These are phyloP conservation scores for Alcedo quadribrachys DNA, from an alignment of 2,797 vertebrate genomes.

Conservation along the genomic window DNA sequence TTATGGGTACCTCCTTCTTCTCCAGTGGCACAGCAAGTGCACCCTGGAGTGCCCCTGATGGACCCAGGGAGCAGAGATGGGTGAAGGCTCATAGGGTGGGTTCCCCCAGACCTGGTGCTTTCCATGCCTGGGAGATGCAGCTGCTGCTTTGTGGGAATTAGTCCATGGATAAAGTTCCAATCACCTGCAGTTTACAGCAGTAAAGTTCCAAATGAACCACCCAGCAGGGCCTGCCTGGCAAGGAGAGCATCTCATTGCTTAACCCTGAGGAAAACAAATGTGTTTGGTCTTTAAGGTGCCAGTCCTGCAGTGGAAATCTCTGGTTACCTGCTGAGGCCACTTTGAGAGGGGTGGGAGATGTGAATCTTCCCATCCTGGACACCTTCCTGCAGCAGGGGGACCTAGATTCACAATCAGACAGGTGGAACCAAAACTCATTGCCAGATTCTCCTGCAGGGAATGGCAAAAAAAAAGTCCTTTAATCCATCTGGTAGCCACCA, in stretches of 20 bases:
- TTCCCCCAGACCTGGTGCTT: neutral
- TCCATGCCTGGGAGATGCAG: accelerated
- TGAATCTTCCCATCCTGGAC: neutral
- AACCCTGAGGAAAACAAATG: neutral
- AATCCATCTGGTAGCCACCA: neutral
- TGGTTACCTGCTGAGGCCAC: neutral
- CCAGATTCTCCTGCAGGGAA: neutral
- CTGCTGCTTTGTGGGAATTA: neutral
- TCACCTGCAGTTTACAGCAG: neutral
- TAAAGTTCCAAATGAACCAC: neutral
- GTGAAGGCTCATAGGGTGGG: neutral
- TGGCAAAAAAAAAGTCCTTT: neutral
- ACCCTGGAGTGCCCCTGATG: neutral
- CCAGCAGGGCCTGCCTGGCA: neutral
- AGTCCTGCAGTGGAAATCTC: accelerated
- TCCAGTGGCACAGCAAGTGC: neutral
- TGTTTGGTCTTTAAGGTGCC: neutral
- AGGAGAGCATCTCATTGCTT: neutral
- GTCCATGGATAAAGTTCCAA: neutral
- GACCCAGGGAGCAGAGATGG: neutral
- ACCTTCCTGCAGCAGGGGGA: neutral
- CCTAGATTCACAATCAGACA: neutral
- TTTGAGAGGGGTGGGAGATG: neutral
- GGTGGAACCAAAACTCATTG: neutral
- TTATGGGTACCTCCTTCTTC: neutral